Conservation (phyloP, 2,797 vertebrate species). For the Ptychadena robeensis region DNA sequence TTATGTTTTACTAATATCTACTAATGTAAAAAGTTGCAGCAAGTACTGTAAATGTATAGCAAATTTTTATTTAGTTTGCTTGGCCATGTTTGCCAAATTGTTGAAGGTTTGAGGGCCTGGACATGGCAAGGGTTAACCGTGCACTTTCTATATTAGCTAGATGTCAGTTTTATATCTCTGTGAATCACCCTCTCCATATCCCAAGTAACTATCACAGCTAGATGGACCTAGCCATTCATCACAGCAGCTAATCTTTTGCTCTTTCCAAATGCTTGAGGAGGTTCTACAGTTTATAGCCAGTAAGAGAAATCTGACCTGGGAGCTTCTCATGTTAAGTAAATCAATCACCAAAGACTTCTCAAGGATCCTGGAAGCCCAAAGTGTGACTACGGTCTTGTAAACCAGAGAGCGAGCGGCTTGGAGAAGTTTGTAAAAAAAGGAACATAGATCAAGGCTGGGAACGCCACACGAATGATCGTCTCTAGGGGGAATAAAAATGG, state of each 20-base stretch:
- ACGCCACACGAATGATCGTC: constrained; percentile 52
- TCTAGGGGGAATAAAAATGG: constrained; percentile 59
- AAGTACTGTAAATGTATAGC: too few species aligned
- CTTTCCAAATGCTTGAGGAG: constrained; percentile 48
- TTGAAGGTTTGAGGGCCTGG: neutral
- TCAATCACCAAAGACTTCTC: constrained; percentile 58
- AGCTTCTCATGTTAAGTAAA: constrained; percentile 51
- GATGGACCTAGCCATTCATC: constrained; percentile 48
- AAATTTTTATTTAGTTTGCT: neutral
- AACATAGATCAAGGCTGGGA: constrained; percentile 58
- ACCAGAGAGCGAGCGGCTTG: constrained; percentile 7
- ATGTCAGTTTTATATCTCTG: constrained; percentile 57
- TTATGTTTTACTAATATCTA: too few species aligned
- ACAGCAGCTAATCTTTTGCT: constrained; percentile 53
- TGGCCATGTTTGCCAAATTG: neutral
- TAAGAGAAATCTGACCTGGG: constrained; percentile 56
- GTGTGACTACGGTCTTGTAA: constrained; percentile 52
- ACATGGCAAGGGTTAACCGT: constrained; percentile 13
- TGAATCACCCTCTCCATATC: constrained; percentile 54
- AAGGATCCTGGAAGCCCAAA: constrained; percentile 48
- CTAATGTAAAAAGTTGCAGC: too few species aligned
- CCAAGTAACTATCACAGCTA: constrained; percentile 46
- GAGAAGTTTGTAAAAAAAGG: constrained; percentile 55
- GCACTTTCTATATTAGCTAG: constrained; percentile 44
- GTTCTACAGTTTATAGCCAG: constrained; percentile 53